Conservation (phyloP, 2,797 vertebrate species). For the Sphenopsis melanotis region DNA sequence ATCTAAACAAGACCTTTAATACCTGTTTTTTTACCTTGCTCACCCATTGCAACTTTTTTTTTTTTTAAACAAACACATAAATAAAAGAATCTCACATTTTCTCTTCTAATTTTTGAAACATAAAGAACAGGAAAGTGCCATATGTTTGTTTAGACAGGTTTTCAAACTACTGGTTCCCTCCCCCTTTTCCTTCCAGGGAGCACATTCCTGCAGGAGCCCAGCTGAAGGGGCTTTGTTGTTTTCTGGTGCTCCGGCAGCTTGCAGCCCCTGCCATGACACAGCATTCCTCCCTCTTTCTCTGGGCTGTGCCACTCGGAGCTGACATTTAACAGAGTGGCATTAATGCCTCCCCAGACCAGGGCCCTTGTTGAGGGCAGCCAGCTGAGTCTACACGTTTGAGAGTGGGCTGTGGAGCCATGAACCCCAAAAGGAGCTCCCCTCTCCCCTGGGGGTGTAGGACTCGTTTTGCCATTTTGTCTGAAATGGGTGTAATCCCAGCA, state of each 20-base stretch:
- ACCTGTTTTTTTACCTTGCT: fast-evolving
- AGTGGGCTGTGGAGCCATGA: not conserved
- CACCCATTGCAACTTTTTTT: not conserved
- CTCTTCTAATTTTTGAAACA: not conserved
- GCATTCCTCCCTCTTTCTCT: not conserved
- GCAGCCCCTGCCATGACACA: constrained; percentile 19
- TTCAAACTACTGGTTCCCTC: not conserved
- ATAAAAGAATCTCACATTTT: not conserved
- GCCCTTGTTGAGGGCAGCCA: not conserved
- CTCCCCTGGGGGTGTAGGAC: not conserved
- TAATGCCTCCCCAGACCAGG: not conserved
- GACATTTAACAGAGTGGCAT: not conserved
- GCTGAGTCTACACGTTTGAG: not conserved
- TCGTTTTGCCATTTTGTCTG: not conserved
- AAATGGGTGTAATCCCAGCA: no score
- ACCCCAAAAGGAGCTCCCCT: not conserved
- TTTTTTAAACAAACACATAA: not conserved
- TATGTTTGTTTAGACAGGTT: not conserved
- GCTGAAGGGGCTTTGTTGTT: not conserved
- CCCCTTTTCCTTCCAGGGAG: not conserved
- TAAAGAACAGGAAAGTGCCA: fast-evolving
- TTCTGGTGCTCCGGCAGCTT: not conserved
- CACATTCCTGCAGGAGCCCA: not conserved
- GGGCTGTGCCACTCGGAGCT: not conserved
- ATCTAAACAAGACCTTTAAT: not conserved